Evolutionary conservation across 2,113 vertebrate genomes (phyloP), one percentile per base, ranked within the genome.

Genomic region (Mohoua ochrocephala): DNA sequence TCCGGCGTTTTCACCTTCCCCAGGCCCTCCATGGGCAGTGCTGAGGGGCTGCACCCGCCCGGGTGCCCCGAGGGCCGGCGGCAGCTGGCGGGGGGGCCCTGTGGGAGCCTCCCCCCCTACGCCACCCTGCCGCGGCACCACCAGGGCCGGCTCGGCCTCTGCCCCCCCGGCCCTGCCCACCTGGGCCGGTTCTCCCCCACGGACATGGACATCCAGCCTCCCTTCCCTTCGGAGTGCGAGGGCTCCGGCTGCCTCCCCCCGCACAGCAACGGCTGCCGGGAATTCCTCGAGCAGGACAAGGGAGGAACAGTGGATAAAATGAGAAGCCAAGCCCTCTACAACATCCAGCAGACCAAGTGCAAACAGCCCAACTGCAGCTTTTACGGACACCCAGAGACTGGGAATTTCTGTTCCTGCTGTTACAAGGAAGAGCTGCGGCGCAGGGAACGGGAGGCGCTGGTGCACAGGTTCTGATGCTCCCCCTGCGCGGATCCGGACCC

Each of bases 351-450:
- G 96, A 98, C 97, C 96, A 99, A 98, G 89, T 99, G 99, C 98
- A 98, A 98, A 93, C 99, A 99, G 41, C 98, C 98, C 24, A 98
- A 97, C 98, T 99, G 99, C 98, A 98, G 98, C 95, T 99, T 98
- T 96, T 99, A 99, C 0, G 99, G 99, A 90, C 99, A 99, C 91
- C 99, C 99, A 0, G 99, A 99, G 93, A 99, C 99, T 1, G 98
- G 99, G 91, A 98, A 99, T 97, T 99, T 99, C 98, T 99, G 99
- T 94, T 99, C 99, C 53, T 99, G 98, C 97, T 99, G 99, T 94
- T 99, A 99, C 96, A 97, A 97, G 47, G 99, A 99, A 39, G 99
- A 99, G 98, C 95, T 99, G 97, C 98, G 98, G 91, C 98, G 98
- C 96, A 97, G 98, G 7, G 98, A 98, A 35, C 93, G 76, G 2